Base-by-base conservation (phyloP, 2,797 vertebrate genomes). In the Brachymystax lenok region DNA sequence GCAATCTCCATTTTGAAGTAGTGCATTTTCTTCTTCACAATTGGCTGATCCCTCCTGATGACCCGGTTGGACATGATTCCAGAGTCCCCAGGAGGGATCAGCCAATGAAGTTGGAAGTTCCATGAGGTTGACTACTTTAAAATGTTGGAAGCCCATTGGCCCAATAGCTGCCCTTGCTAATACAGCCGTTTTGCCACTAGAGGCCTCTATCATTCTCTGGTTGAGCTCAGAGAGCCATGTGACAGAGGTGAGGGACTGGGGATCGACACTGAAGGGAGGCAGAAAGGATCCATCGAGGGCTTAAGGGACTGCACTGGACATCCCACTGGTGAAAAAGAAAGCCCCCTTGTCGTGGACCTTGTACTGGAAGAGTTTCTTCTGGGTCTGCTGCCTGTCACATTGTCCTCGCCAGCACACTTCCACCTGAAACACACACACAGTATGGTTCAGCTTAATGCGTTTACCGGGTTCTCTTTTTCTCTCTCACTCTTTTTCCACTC, bases 261-360 rank as follows among this genome's bases (percentile, higher is more conserved):
- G 71, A 5, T 27, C 1, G n/a, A 21, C 17, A n/a, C n/a, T 21
- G 5, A 30, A 27, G 50, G 5, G 28, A 12, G 27, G 33, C 69
- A 7, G 52, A 46, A 28, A 19, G 50, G 46, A 21, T 16, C 69
- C 10, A 21, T 24, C 5, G 46, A 30, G 16, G 73, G 21, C 24
- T 95, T 93, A 98, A 59, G 98, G 95, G 27, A 98, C 93, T 0
- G 97, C 96, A 0, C 96, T 94, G 7, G 97, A 98, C 54, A 96
- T 94, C 68, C 98, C 97, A 6, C 83, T 92, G 0, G 97, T 95
- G 0, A 99, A 99, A 74, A 99, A 99, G 4, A 93, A 94, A 35
- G 95, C 96, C 0, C 91, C 96, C 91, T 93, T 97, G 79, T 99
- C 97, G 2, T 97, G 95, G 85, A 99, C 96, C 79, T 98, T 99